A percentile compares a stretch with the other conserved stretches of the same genome.
phyloP scores from a whole-genome alignment of 2,113 vertebrate species.

The Chascanopsetta lugubris region DNA sequence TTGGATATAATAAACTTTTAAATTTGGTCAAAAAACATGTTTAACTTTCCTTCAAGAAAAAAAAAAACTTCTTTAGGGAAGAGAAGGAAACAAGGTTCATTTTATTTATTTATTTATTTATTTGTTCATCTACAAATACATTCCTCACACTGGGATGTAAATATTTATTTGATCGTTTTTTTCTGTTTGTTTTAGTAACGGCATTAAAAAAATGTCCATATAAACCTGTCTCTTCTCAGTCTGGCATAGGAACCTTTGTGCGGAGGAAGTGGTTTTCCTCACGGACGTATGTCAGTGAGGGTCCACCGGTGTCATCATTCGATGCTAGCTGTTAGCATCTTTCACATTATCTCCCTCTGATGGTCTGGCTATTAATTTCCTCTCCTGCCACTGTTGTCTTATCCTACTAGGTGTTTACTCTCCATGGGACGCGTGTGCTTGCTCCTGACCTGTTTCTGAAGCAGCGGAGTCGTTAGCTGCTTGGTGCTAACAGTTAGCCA shows the following conservation, averaged over 20 bases:
- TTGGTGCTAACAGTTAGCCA: conserved; percentile 41
- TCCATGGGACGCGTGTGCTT: not conserved
- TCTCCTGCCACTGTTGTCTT: not conserved
- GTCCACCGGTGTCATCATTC: conserved; percentile 63
- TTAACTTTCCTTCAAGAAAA: too few relatives aligned
- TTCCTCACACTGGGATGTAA: too few relatives aligned
- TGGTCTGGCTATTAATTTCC: not conserved
- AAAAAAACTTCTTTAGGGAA: too few relatives aligned
- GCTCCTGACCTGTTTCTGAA: not conserved
- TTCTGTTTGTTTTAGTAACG: too few relatives aligned
- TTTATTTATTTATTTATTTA: too few relatives aligned
- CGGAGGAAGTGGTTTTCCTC: conserved; percentile 27
- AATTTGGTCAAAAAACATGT: too few relatives aligned
- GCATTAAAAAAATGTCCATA: too few relatives aligned
- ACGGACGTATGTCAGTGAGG: conserved; percentile 58
- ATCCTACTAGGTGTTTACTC: not conserved
- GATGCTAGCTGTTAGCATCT: conserved; percentile 41
- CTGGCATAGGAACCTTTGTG: conserved; percentile 59
- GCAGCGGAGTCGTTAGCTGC: not conserved
- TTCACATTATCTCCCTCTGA: conserved; percentile 65
- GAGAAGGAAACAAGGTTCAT: too few relatives aligned
- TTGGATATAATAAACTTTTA: too few relatives aligned
- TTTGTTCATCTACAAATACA: too few relatives aligned
- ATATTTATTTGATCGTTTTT: too few relatives aligned
- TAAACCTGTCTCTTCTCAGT: not conserved